Base-by-base conservation (phyloP, 2,888 invertebrate genomes). In the Acanthosoma haemorrhoidale region DNA sequence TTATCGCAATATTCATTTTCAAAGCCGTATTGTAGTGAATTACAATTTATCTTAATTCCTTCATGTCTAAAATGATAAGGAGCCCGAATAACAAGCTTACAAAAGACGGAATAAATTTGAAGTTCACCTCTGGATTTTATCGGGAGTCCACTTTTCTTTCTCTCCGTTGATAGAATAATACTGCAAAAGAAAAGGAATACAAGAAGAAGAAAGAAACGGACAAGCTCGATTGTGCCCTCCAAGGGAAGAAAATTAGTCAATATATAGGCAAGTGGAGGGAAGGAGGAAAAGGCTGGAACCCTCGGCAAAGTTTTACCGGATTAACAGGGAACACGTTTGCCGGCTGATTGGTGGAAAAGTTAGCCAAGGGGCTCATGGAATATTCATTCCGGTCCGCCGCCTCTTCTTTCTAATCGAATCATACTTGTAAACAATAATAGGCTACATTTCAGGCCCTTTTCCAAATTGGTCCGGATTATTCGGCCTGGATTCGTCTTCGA, bases 361-460 rank as follows among this genome's bases (percentile, higher is more conserved):
- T 21, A 6, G 18, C 8, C 31, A 16, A 6, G 31, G 3, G 32
- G 34, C 60, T 60, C 60, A 60, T 60, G 18, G 60, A 60, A 60
- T 60, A 60, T 60, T 32, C 60, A 60, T 60, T 18, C 16, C 15
- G 4, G 18, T n/a, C 43, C 43, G 6, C 43, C 13, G 4, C 60
- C 32, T n/a, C 0, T 2, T 32, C 60, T 18, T 18, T 13, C 34
- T 60, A 32, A 16, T 32, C 31, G 60, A 32, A 34, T 60, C 60
- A 32, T 60, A 34, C 60, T 34, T 60, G 60, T 60, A 60, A 60
- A 60, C 60, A 60, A 60, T 60, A 34, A 29, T 29, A 34, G 60
- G 18, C 38, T 36, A 2, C 25, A 25, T 5, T 13, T 6, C 5
- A 15, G n/a, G 25, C 5, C 21, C 51, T 25, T 2, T 2, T 13